Evolutionary conservation across 2,113 vertebrate species (phyloP), one percentile per base, ranked within the genome.

Genomic region (Dissostichus mawsoni): DNA sequence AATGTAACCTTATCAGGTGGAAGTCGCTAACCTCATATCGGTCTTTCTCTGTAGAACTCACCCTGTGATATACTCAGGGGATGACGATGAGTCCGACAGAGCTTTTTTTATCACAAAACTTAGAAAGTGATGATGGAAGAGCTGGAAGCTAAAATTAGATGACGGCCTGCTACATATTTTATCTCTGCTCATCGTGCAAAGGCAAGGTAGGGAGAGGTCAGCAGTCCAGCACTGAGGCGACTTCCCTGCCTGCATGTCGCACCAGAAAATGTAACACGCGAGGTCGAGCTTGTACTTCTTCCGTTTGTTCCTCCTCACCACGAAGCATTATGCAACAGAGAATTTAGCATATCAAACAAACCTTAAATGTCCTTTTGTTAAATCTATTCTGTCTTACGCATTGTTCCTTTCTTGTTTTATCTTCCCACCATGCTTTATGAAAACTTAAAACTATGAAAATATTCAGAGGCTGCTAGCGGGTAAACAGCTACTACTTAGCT

Each of bases 111-210:
- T 69, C 76, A 52, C 75, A 69, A 82, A 89, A 90, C 78, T 85
- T 89, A 51, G 82, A 90, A 93, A 89, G 90, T 91, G 91, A 91
- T 94, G 91, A 93, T 91, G 85, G 86, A 93, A 48, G 88, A 92
- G 82, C 57, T 9, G n/a, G 51, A 45, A 70, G 81, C 90, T 93
- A 92, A 92, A 92, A 89, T 93, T 93, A 92, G 90, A 83, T 7
- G 62, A 66, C 87, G 53, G 75, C 81, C 87, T 92, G 7, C 83
- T 94, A 87, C 92, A 94, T 94, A 92, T 93, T 94, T 93, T 89
- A 93, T 93, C 64, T 69, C 51, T 25, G 59, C 79, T 90, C 87
- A 87, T 91, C 91, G 78, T 73, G 77, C 69, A 74, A 55, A 82
- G 75, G 61, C 69, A 53, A 53, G 83, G 58, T 45, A 64, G 75